Evolutionary conservation across 2,113 vertebrate species (phyloP).

Genomic region (Burhinus oedicnemus): DNA sequence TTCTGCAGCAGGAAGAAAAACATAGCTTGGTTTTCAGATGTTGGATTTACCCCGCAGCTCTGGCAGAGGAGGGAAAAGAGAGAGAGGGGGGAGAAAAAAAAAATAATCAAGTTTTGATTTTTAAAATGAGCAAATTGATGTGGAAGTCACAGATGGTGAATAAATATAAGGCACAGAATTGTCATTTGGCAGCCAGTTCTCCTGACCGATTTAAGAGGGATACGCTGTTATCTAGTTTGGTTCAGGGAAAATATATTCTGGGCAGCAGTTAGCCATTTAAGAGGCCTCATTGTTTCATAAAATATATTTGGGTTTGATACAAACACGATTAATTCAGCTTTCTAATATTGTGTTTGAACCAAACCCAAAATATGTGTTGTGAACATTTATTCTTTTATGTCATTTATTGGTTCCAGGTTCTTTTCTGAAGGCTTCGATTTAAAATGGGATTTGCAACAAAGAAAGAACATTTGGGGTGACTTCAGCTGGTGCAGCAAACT

Average conservation of each 20-base stretch:
- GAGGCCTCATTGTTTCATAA: conserved; percentile 59
- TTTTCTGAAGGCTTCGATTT: conserved; percentile 35
- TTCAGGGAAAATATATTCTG: conserved; percentile 57
- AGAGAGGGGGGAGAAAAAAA: neutral
- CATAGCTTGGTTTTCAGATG: neutral
- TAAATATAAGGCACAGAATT: conserved; percentile 33
- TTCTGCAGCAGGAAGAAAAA: neutral
- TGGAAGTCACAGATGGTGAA: conserved; percentile 66
- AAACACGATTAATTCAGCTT: conserved; percentile 59
- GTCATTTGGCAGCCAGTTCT: conserved; percentile 46
- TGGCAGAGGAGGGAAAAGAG: neutral
- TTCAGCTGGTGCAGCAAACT: conserved; percentile 58
- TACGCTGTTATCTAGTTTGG: conserved; percentile 39
- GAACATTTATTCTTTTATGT: conserved; percentile 35
- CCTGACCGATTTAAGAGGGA: conserved; percentile 54
- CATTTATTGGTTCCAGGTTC: conserved; percentile 37
- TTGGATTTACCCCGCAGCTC: neutral
- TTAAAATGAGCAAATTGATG: conserved; percentile 57
- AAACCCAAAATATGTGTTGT: conserved; percentile 17
- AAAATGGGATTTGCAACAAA: conserved; percentile 39
- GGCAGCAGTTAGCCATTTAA: conserved; percentile 55
- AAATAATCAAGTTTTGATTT: neutral
- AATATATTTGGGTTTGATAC: conserved; percentile 65
- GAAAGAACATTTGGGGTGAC: conserved; percentile 41
- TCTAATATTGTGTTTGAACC: conserved; percentile 59